These are phyloP conservation scores for Choristoneura rosaceana DNA, from an alignment of 2,888 invertebrate genomes.

Conservation along the genomic window DNA sequence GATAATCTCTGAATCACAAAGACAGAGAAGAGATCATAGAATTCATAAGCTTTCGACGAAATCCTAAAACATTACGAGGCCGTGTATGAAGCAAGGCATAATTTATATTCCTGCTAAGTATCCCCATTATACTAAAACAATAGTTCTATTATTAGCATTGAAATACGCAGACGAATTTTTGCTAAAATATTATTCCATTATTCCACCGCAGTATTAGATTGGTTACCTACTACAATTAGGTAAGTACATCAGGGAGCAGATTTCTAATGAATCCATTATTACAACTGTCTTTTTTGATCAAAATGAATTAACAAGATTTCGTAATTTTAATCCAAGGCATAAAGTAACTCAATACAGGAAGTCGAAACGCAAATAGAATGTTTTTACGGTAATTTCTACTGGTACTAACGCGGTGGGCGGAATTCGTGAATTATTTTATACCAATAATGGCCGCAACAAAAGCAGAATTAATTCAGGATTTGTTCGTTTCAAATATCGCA, in stretches of 20 bases:
- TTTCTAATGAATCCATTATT: background rate
- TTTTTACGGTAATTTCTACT: background rate
- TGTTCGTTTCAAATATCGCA: background rate
- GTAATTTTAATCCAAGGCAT: conserved; percentile 13
- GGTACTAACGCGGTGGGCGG: background rate
- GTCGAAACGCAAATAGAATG: background rate
- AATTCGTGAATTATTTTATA: conserved; percentile 3
- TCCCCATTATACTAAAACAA: conserved; percentile 20
- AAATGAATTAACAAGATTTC: background rate
- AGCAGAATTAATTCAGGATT: background rate
- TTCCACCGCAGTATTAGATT: background rate
- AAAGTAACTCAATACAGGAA: conserved; percentile 12
- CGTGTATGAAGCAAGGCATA: background rate
- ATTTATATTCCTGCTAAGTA: background rate
- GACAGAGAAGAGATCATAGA: conserved; percentile 6
- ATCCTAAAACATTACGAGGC: conserved; percentile 1
- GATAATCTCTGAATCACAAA: conserved; percentile 23
- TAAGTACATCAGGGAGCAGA: background rate
- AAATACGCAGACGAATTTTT: conserved; percentile 9
- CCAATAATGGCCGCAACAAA: background rate
- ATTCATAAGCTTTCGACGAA: conserved; percentile 19
- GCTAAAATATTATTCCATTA: conserved; percentile 2
- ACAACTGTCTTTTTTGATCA: background rate
- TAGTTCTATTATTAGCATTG: conserved; percentile 1
- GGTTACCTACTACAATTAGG: background rate